Evolutionary conservation across 2,113 vertebrate genomes (phyloP), one percentile per base, ranked within the genome.

Genomic region (Lontra canadensis): DNA sequence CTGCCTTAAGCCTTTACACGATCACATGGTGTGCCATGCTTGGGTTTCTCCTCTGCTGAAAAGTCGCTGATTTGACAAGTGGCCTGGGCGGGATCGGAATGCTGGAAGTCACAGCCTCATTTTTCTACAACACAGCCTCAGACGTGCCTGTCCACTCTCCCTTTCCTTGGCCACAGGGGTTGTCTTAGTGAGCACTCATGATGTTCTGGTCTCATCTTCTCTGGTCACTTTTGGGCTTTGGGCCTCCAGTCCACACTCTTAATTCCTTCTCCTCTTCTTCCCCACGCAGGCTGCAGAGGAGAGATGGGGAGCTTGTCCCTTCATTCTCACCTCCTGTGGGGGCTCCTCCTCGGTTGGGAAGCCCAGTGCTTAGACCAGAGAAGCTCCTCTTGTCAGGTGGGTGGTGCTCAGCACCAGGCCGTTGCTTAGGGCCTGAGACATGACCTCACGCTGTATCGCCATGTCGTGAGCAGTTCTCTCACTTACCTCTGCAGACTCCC

Each of bases 141-240:
- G 73, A 20, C 9, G 1, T 7, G 21, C n/a, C 25, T 69, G 61
- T 44, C 18, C 6, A 18, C 26, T 13, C n/a, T 86, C 15, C 36
- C 31, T 36, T 7, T 39, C 84, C 21, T 10, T 74, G 39, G 49
- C 39, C 42, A 29, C 31, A 8, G 49, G 12, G 7, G 10, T 23
- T 18, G 1, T 39, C 14, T 44, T 8, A 34, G 61, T 6, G 4
- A 36, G 47, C n/a, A 17, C 29, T 31, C 23, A 0, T 15, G 26
- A 49, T 17, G 49, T 44, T 83, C 29, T 0, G 31, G 6, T 21
- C 15, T 29, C 15, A 14, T 34, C 67, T 63, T 20, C 6, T 55
- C 52, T 69, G 59, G 49, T 69, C 29, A 69, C 73, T 87, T 44
- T 59, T 11, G 34, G 59, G 23, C 17, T 1, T 10, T 44, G 82